Base-by-base conservation (phyloP, 2,113 vertebrate species). In the Rana temporaria region DNA sequence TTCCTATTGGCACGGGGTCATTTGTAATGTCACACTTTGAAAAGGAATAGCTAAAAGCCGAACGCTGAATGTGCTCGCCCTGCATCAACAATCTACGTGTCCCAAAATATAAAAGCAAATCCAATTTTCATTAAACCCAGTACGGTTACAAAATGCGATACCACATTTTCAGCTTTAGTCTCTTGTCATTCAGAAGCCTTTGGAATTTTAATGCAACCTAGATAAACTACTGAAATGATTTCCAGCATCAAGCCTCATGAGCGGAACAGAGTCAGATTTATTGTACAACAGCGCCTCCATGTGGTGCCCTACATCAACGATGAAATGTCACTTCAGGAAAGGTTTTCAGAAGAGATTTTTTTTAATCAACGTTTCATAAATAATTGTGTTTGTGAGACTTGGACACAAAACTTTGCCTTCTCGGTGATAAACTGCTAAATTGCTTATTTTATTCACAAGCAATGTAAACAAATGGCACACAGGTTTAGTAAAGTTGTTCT, bases 121-220 rank as follows among this genome's bases (percentile, higher is more conserved):
- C 60, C 62, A 82, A 82, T 75, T 76, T 75, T 67, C 63, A 68
- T 59, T 76, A 32, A 67, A n/a, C 68, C 63, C 22, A 60, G 22
- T 52, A 75, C n/a, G 52, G 22, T 72, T 68, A 83, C 71, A 74
- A 67, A 81, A 73, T 57, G 53, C 60, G n/a, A 76, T 62, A 75
- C 65, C 32, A 66, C 52, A 67, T 66, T 75, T 65, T 64, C 70
- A 16, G 72, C 63, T 76, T 76, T 76, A 68, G 71, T 76, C 63
- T 82, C 81, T 48, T 76, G 71, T 76, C 81, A 83, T 76, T 76
- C 71, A 76, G 70, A 63, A 82, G 32, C 48, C 72, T 70, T 75
- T 76, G 2, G 53, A 59, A 83, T 83, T 75, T 68, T 67, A 83
- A 83, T 76, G 16, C 34, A 76, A 83, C 70, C 60, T 68, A 67